Evolutionary conservation across 2,797 vertebrate species (phyloP).

Genomic region (Cossypha caffra): DNA sequence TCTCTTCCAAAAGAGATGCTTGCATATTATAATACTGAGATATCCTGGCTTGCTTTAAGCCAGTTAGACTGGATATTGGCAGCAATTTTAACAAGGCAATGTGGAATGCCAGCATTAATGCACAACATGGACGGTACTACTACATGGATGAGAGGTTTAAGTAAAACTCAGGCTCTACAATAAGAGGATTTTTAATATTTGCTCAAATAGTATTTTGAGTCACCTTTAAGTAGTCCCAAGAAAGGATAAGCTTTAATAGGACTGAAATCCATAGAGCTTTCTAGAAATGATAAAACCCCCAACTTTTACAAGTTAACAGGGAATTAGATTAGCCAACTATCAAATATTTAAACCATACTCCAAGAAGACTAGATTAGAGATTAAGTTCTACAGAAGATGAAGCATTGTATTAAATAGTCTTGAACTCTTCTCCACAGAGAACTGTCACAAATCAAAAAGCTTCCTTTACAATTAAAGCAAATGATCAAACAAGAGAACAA

Average conservation of each 20-base stretch:
- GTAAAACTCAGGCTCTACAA: background rate
- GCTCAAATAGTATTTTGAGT: background rate
- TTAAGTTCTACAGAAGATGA: background rate
- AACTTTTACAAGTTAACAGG: background rate
- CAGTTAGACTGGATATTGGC: background rate
- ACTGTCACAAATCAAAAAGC: background rate
- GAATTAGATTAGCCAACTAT: background rate
- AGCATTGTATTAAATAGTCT: background rate
- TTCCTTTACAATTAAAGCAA: background rate
- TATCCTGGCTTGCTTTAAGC: background rate
- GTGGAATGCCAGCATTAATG: background rate
- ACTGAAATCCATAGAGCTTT: background rate
- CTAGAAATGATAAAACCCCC: background rate
- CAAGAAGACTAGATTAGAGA: background rate
- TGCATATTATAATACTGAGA: background rate
- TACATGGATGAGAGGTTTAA: background rate
- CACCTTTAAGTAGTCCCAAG: background rate
- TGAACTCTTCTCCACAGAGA: background rate
- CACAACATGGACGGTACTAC: rapidly evolving
- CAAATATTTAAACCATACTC: background rate
- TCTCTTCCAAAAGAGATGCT: background rate
- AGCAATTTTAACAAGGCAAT: background rate
- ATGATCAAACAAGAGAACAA: conserved; percentile 28
- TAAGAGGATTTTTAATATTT: conserved; percentile 10
- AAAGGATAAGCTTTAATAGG: conserved; percentile 10